These are phyloP conservation scores for Uria aalge DNA, from an alignment of 2,113 vertebrate species.

Conservation along the genomic window DNA sequence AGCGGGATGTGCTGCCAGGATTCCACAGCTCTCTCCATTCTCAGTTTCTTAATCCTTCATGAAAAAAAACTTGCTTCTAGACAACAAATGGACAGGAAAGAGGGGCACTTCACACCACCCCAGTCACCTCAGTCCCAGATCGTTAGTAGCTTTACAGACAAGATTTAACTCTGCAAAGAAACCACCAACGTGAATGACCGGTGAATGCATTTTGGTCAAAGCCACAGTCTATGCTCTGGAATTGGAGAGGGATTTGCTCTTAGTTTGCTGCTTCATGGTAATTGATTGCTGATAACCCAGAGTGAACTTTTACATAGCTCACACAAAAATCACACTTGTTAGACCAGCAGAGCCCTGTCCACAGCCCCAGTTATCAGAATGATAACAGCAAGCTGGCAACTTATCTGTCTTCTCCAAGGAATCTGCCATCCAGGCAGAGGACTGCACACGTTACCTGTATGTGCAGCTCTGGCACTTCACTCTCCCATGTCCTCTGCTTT, in stretches of 20 bases:
- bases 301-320: background rate
- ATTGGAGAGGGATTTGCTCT: background rate
- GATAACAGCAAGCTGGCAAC: background rate
- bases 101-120: background rate
- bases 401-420: background rate
- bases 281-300: background rate
- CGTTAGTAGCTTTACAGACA: background rate
- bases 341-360: background rate
- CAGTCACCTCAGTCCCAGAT: background rate
- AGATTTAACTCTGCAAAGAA: background rate
- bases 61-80: background rate
- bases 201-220: background rate
- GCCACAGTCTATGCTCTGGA: background rate
- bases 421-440: background rate
- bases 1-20: conserved; percentile 25
- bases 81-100: conserved; percentile 1
- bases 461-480: background rate
- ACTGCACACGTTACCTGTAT: rapidly evolving
- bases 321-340: background rate
- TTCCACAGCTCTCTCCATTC: background rate
- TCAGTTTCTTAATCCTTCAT: conserved; percentile 13
- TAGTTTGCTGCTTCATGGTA: background rate
- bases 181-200: rapidly evolving
- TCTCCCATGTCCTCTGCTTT: background rate
- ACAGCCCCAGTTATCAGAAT: background rate